Conservation (phyloP, 37 sponge, comb jelly and placozoan genomes). For the Beroe forskalii region DNA sequence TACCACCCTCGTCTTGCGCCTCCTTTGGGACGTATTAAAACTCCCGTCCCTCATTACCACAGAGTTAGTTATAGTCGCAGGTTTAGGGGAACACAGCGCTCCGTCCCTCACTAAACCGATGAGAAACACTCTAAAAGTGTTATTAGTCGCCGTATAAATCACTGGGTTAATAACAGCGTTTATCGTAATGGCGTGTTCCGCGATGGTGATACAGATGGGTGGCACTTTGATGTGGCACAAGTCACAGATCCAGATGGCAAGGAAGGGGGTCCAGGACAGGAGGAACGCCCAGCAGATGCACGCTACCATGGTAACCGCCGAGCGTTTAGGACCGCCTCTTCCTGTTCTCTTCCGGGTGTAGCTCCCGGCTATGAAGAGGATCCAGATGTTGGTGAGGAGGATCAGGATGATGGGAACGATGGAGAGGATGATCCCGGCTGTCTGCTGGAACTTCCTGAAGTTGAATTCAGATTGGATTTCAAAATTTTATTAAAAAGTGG, state of each 20-base stretch:
- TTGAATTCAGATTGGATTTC: too few relatives aligned
- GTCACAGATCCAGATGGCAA: background rate
- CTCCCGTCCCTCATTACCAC: background rate
- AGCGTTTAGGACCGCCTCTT: background rate
- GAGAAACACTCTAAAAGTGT: slow-evolving; percentile 23
- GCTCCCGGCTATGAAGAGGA: slow-evolving; percentile 7
- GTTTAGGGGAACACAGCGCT: background rate
- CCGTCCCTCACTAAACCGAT: background rate
- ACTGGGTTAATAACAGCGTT: slow-evolving; percentile 24
- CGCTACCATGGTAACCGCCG: slow-evolving; percentile 55
- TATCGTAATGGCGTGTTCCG: slow-evolving; percentile 33
- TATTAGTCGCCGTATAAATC: slow-evolving; percentile 24
- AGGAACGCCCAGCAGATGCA: slow-evolving; percentile 39
- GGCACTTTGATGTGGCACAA: background rate
- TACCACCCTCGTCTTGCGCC: background rate
- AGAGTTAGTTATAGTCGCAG: background rate
- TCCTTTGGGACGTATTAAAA: background rate
- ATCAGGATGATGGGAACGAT: slow-evolving; percentile 33
- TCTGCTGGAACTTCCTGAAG: slow-evolving; percentile 35
- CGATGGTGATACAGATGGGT: background rate
- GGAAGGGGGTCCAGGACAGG: slow-evolving; percentile 2
- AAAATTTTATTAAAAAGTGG: too few relatives aligned
- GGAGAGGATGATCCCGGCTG: slow-evolving; percentile 25
- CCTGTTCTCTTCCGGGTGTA: slow-evolving; percentile 34
- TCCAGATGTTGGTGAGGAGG: slow-evolving; percentile 33